Percentiles rank a stretch among this genome's conserved stretches.
These are phyloP conservation scores for Rhegmatorhina hoffmannsi DNA, from an alignment of 2,113 vertebrate genomes.

Conservation along the genomic window DNA sequence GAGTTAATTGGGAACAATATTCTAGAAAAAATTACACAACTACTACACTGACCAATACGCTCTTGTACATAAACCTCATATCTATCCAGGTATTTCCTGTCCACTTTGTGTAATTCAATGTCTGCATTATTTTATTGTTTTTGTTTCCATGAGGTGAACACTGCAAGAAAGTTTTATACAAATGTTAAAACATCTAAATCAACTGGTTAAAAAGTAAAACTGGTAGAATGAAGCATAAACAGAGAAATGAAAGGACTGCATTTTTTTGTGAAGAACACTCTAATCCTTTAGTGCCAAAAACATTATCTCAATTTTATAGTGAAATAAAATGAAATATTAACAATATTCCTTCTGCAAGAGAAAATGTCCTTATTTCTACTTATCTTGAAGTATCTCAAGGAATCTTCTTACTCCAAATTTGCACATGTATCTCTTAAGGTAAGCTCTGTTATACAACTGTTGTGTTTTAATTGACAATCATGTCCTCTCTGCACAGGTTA, in stretches of 20 bases:
- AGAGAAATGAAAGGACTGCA: not conserved
- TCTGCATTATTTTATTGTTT: not conserved
- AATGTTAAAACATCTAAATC: not conserved
- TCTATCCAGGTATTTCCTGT: not conserved
- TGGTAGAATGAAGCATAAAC: not conserved
- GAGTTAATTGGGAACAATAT: not conserved
- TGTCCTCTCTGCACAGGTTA: not conserved
- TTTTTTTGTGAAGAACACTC: not conserved
- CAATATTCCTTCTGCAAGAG: not conserved
- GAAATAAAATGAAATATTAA: not conserved
- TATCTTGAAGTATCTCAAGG: not conserved
- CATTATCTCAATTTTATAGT: not conserved
- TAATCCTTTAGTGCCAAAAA: not conserved
- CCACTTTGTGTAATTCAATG: not conserved
- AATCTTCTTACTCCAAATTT: not conserved
- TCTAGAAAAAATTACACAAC: not conserved
- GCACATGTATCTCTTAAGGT: not conserved
- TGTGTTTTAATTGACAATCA: not conserved
- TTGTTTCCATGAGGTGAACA: not conserved
- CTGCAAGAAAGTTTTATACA: not conserved
- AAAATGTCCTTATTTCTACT: not conserved
- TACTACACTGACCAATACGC: not conserved
- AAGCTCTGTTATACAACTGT: not conserved
- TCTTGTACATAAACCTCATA: not conserved
- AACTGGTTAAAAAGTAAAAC: not conserved